Conservation (phyloP, 1,140 invertebrate genomes). For the Laupala kohalensis region DNA sequence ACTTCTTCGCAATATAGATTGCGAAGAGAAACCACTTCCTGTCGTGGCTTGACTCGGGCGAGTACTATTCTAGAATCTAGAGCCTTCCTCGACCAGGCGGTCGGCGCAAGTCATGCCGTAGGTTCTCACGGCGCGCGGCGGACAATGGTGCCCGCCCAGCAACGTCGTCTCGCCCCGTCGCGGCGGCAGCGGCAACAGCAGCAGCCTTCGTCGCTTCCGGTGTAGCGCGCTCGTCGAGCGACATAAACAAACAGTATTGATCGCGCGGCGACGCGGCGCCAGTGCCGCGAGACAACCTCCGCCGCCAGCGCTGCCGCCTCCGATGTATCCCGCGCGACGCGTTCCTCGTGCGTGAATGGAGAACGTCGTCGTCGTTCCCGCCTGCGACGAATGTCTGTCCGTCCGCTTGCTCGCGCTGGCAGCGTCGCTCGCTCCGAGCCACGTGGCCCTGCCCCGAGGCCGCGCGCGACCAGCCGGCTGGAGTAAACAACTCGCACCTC, state of each 20-base stretch:
- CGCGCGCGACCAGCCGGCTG: neutral
- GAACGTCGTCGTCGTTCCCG: neutral
- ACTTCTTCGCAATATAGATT: neutral
- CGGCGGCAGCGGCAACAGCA: conserved; percentile 20
- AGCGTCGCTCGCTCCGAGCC: neutral
- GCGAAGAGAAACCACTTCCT: neutral
- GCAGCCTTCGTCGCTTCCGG: conserved; percentile 12
- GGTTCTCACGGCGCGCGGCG: neutral
- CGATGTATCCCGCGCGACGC: no score
- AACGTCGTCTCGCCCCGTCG: conserved; percentile 10
- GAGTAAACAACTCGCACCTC: neutral
- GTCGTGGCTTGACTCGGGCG: neutral
- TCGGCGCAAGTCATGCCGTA: neutral
- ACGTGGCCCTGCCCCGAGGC: neutral
- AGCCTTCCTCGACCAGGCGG: neutral
- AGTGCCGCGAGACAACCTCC: neutral
- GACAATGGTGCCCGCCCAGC: neutral
- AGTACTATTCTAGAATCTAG: no score
- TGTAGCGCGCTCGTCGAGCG: neutral
- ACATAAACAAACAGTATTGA: neutral
- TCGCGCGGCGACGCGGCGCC: no score
- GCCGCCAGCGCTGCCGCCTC: no score
- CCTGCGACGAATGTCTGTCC: neutral
- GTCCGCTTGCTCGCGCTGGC: no score
- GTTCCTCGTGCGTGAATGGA: neutral